phyloP scores from a whole-genome alignment of 2,888 invertebrate species.

The Stenichneumon culpator region DNA sequence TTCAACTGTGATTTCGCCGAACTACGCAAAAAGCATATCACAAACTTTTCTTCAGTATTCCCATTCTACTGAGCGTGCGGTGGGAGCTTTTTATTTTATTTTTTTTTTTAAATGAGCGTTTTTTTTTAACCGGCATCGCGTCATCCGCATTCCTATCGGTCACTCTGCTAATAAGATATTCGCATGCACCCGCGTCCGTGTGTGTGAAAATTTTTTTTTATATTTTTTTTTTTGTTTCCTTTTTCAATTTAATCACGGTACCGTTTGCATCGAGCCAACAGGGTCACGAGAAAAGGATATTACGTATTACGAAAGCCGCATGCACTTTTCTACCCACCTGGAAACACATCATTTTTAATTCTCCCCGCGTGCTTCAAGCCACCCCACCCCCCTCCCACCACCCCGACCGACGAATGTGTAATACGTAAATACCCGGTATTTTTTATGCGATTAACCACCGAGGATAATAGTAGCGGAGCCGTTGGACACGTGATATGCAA shows the following conservation, averaged over 20 bases:
- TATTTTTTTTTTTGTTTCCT: background rate
- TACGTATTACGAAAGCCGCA: constrained; percentile 38
- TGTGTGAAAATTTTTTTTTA: constrained; percentile 23
- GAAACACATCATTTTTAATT: constrained; percentile 57
- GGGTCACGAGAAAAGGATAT: constrained; percentile 54
- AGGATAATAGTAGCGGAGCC: constrained; percentile 19
- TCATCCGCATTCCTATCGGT: constrained; percentile 65
- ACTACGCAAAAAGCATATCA: constrained; percentile 43
- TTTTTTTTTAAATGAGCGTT: background rate
- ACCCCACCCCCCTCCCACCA: background rate
- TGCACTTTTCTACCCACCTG: constrained; percentile 48
- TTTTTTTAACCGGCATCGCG: constrained; percentile 23
- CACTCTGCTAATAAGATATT: constrained; percentile 67
- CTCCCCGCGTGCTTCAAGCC: background rate
- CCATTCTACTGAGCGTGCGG: background rate
- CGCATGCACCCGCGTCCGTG: constrained; percentile 53
- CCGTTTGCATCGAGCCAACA: constrained; percentile 41
- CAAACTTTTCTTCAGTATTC: constrained; percentile 40
- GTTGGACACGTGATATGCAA: constrained; percentile 36
- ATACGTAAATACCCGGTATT: constrained; percentile 58
- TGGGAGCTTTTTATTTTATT: background rate
- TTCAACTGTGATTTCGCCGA: constrained; percentile 54
- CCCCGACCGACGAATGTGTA: constrained; percentile 50
- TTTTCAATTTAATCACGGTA: constrained; percentile 42
- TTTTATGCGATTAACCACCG: constrained; percentile 38